Percentiles rank a stretch among this genome's conserved stretches.
Conservation (phyloP, 2,888 invertebrate genomes). For the Spisula subtruncata region DNA sequence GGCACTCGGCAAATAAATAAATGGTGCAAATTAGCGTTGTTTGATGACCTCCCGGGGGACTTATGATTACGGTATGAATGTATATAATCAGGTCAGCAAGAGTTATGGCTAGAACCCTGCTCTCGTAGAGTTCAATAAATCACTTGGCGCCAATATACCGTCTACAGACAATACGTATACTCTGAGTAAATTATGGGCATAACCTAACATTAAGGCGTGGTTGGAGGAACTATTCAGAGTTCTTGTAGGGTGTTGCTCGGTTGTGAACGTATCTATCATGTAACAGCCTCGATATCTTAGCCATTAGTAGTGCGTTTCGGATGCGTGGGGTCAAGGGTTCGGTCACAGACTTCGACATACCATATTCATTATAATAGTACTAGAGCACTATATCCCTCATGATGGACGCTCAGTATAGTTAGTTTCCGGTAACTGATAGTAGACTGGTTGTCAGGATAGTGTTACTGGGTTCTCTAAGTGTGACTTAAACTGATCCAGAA, state of each 20-base stretch:
- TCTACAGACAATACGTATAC: not conserved
- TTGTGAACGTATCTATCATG: not conserved
- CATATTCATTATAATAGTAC: no score
- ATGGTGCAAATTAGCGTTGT: slow-evolving; percentile 31
- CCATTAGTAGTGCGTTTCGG: no score
- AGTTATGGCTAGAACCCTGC: slow-evolving; percentile 17
- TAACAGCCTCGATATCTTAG: no score
- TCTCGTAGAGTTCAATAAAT: not conserved
- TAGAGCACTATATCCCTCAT: no score
- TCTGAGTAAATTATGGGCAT: slow-evolving; percentile 20
- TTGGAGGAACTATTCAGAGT: slow-evolving; percentile 17
- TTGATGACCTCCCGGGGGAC: slow-evolving; percentile 5
- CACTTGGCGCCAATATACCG: not conserved
- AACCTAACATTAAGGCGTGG: not conserved
- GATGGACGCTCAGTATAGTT: no score
- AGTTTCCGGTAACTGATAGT: no score
- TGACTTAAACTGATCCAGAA: no score
- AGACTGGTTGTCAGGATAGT: no score
- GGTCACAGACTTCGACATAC: no score
- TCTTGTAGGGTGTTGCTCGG: not conserved
- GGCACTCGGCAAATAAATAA: slow-evolving; percentile 11
- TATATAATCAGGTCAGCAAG: slow-evolving; percentile 21
- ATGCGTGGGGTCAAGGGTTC: no score
- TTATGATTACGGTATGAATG: slow-evolving; percentile 17
- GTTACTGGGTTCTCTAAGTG: no score